Evolutionary conservation across 2,888 invertebrate genomes (phyloP), one percentile per base, ranked within the genome.

Genomic region (Pimpla rufipes): DNA sequence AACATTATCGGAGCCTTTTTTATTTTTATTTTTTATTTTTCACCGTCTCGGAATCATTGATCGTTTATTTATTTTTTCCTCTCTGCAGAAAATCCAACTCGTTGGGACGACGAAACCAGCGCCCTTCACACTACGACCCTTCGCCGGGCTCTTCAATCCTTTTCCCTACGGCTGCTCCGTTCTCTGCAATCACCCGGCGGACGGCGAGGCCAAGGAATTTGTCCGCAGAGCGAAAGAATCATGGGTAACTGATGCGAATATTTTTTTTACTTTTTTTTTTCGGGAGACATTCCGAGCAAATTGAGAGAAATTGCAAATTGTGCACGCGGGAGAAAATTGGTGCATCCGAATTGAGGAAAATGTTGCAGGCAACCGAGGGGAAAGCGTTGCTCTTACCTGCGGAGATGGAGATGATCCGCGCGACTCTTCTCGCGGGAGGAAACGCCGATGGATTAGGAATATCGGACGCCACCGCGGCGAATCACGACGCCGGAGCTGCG

Each of bases 131-230:
- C 93, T 97, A 55, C 96, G 97, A 67, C 97, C 97, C 0, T 97
- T 96, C 90, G 97, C 97, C 2, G 97, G 96, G 0, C 94, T 97
- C 0, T 97, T 96, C 93, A 97, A 97, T 93, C 97, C 97, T 0
- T 97, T 96, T 93, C 95, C 97, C 0, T 95, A 96, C 84, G 96
- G 96, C 6, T 98, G 97, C 91, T 97, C 97, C 0, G 96, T 97
- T 7, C 94, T 97, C 8, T 97, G 97, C 93, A 97, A 97, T 92
- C 97, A 98, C 93, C 97, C 97, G 0, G 96, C 97, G 0, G 97
- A 97, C 79, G 94, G 94, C 21, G 96, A 96, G 66, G 96, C 96
- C 0, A 96, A 95, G 91, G 95, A 96, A 89, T 95, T 96, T 68
- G 95, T 97, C 1, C 96, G 95, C 90, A 94, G 95, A 80, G 96